Evolutionary conservation across 2,113 vertebrate genomes (phyloP).

Genomic region (Ptilonorhynchus violaceus): DNA sequence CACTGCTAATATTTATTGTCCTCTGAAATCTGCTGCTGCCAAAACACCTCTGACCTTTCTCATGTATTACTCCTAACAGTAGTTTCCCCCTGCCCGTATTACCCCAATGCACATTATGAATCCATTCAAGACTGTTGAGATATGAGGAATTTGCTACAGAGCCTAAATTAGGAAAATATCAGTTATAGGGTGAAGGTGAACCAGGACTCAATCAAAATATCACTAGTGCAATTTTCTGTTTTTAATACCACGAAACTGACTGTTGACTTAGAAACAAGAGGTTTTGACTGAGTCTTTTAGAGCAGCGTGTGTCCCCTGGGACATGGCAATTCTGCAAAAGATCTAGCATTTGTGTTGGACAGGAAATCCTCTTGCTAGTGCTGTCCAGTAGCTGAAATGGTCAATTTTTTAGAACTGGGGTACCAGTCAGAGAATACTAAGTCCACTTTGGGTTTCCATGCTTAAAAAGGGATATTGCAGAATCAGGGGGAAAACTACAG

Average conservation of each 20-base stretch:
- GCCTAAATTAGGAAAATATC: not conserved
- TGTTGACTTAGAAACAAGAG: not conserved
- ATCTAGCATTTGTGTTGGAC: not conserved
- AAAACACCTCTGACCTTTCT: not conserved
- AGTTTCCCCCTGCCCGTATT: not conserved
- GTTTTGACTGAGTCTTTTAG: not conserved
- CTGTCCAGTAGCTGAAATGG: not conserved
- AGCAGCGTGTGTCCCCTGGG: accelerated
- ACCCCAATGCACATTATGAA: not conserved
- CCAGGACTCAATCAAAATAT: not conserved
- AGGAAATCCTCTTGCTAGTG: not conserved
- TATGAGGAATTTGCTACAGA: not conserved
- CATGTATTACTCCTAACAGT: not conserved
- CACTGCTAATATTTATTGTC: not conserved
- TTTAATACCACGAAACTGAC: not conserved
- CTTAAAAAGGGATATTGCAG: not conserved
- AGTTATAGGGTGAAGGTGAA: not conserved
- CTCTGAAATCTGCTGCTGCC: not conserved
- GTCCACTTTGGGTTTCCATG: not conserved
- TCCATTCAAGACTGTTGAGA: not conserved
- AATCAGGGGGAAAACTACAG: not conserved
- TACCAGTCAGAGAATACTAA: not conserved
- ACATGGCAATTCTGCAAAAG: not conserved
- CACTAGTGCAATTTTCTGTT: not conserved
- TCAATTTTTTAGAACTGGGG: not conserved